Percentiles rank a stretch among this genome's conserved stretches.
Evolutionary conservation across 2,888 invertebrate species (phyloP).

Genomic region (Ectobius pallidus): DNA sequence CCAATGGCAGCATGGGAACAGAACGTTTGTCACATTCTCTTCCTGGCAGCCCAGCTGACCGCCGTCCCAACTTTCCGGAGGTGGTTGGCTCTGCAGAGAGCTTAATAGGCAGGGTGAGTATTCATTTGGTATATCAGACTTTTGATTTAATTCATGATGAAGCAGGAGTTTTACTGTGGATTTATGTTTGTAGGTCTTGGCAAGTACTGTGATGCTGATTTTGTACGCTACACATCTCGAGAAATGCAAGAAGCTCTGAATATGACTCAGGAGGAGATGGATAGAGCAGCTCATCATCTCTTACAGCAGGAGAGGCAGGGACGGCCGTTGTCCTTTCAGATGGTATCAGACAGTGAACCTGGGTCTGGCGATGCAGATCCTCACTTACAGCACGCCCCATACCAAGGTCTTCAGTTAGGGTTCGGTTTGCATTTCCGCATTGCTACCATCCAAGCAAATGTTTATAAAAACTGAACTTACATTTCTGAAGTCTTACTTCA

Average conservation of each 20-base stretch:
- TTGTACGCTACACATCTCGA: slow-evolving; percentile 87
- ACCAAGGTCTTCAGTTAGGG: too few species aligned
- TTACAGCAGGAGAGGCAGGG: slow-evolving; percentile 71
- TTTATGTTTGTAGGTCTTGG: slow-evolving; percentile 77
- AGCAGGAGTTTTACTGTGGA: too few species aligned
- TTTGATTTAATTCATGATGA: too few species aligned
- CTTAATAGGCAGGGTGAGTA: slow-evolving; percentile 83
- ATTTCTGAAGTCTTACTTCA: too few species aligned
- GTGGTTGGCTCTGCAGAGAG: slow-evolving; percentile 94
- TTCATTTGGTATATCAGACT: too few species aligned
- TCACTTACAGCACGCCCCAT: slow-evolving; percentile 47
- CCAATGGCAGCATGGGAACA: slow-evolving; percentile 62
- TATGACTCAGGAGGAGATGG: slow-evolving; percentile 97
- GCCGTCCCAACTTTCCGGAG: slow-evolving; percentile 71
- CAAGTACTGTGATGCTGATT: slow-evolving; percentile 92
- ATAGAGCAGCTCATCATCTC: slow-evolving; percentile 89
- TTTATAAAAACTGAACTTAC: too few species aligned
- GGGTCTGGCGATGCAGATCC: slow-evolving; percentile 39
- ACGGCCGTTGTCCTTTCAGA: slow-evolving; percentile 49
- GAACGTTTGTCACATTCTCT: slow-evolving; percentile 71
- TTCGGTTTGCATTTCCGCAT: slow-evolving; percentile 34
- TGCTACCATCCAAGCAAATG: too few species aligned
- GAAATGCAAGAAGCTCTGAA: slow-evolving; percentile 97
- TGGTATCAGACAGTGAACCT: slow-evolving; percentile 37
- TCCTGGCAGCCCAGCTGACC: slow-evolving; percentile 72